Evolutionary conservation across 2,113 vertebrate genomes (phyloP), one percentile per base, ranked within the genome.

Genomic region (Falcunculus frontatus): DNA sequence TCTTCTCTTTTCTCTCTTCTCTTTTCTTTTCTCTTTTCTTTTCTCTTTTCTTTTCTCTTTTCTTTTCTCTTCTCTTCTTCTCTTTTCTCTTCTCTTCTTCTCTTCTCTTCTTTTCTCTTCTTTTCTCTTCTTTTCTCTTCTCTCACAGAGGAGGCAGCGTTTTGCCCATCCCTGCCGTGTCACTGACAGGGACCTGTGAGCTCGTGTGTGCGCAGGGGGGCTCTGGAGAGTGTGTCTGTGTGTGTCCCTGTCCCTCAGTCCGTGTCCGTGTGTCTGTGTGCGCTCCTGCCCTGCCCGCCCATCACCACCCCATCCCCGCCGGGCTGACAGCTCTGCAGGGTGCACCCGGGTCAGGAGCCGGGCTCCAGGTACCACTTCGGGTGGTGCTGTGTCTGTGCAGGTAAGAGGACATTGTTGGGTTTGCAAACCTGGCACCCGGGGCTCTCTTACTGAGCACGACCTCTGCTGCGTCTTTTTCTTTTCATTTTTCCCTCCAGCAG

Each of bases 311-410:
- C 50, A 2, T 72, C 67, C 62, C 26, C 17, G 11, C 68, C 9
- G 16, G 69, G 62, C 90, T 91, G 84, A 32, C 20, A 23, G 68
- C 68, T 73, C 76, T 5, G 42, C 75, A 15, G 75, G 55, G 85
- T 37, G 32, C 57, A 3, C 32, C 52, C n/a, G 32, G 37, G 64
- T 32, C 75, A 3, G 59, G 50, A 89, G 62, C 65, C 32, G 15
- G 55, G 49, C 70, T 60, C 32, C 81, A 6, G 57, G 9, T 17
- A 5, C 76, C 72, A 1, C 55, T 23, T 6, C 5, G 72, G 55
- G 62, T 46, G 59, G 68, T 69, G 84, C 75, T 7, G 69, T 90
- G 88, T 72, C 68, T 62, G 49, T 37, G n/a, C 95, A 97, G 97
- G 97, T 97, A 96, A 97, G 97, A 65, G 62, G 27, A 74, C 33